phyloP scores from a whole-genome alignment of 2,888 invertebrate species.

The Protonemura montana region DNA sequence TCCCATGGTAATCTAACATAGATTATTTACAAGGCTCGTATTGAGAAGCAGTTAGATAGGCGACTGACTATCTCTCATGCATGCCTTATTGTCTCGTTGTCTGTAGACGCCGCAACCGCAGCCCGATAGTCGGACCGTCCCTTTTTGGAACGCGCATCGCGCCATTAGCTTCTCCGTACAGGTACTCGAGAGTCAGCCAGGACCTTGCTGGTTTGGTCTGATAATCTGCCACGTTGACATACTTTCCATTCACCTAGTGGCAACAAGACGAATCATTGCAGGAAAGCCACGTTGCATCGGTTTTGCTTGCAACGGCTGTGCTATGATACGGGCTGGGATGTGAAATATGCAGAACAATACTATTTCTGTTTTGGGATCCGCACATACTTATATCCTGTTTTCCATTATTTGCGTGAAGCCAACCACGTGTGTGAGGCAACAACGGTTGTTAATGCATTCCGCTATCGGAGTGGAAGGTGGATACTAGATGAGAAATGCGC shows the following conservation, averaged over 20 bases:
- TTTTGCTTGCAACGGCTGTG: no score
- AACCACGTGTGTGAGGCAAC: not conserved
- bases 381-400: not conserved
- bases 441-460: constrained; percentile 12
- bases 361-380: not conserved
- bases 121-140: not conserved
- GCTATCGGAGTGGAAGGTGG: constrained; percentile 4
- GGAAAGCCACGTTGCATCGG: no score
- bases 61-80: not conserved
- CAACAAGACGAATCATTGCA: no score
- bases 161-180: no score
- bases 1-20: not conserved
- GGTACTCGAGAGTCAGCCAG: no score
- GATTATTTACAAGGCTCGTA: constrained; percentile 9
- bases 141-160: no score
- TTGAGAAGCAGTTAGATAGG: not conserved
- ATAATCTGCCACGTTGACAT: no score
- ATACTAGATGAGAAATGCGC: not conserved
- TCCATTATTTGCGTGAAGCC: not conserved
- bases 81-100: not conserved
- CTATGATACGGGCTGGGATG: no score
- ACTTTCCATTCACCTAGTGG: no score
- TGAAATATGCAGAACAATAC: not conserved
- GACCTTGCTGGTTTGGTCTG: no score
- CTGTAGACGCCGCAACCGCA: not conserved